Percentiles rank a stretch among this genome's conserved stretches.
phyloP scores from a whole-genome alignment of 1,140 invertebrate genomes.

The Musca domestica region DNA sequence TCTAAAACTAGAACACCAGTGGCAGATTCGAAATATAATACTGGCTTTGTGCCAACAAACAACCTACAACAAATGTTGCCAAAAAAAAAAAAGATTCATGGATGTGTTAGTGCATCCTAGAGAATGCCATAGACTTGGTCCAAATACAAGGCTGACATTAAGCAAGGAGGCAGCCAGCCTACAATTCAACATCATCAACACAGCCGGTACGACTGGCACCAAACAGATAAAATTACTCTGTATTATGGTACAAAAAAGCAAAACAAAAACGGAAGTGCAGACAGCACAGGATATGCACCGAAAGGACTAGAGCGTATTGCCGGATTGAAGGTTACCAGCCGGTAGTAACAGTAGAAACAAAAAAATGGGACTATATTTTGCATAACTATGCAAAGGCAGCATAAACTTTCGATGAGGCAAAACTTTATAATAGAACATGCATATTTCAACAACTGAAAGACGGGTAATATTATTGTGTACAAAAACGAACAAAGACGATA shows the following conservation, averaged over 20 bases:
- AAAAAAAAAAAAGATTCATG: not conserved
- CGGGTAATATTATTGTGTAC: no score
- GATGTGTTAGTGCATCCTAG: not conserved
- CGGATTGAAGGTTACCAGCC: constrained; percentile 11
- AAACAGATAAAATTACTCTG: no score
- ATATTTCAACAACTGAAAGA: not conserved
- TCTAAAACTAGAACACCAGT: no score
- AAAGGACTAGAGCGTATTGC: not conserved
- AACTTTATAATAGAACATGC: constrained; percentile 14
- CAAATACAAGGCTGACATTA: not conserved
- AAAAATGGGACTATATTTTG: not conserved
- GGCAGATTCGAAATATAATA: no score
- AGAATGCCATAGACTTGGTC: not conserved
- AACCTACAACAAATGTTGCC: constrained; percentile 3
- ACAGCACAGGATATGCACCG: not conserved
- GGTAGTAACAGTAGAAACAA: not conserved
- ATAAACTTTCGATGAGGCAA: constrained; percentile 11
- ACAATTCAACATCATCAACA: no score
- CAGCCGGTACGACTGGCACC: no score
- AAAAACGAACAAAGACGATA: no score
- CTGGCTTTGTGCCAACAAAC: constrained; percentile 1
- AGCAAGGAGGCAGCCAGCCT: not conserved
- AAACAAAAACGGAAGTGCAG: constrained; percentile 7
- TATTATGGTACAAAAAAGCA: no score
- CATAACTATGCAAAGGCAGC: not conserved